Percentiles rank a stretch among this genome's conserved stretches.
Conservation (phyloP, 2,113 vertebrate genomes). For the Brachionichthys hirsutus region DNA sequence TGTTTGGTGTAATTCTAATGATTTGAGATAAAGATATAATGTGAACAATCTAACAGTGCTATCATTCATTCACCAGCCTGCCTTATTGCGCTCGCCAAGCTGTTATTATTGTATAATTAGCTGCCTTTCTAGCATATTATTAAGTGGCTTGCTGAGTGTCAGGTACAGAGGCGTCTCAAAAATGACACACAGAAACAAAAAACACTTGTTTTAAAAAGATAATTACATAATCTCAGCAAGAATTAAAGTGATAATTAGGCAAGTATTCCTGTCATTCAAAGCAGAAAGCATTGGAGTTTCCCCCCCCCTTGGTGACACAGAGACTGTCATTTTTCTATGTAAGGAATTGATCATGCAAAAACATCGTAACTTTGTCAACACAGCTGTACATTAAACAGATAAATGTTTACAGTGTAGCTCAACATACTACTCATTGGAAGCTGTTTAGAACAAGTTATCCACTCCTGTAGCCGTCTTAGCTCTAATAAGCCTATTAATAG, state of each 20-base stretch:
- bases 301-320: conserved; percentile 4
- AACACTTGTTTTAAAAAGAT: conserved; percentile 72
- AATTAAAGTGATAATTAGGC: conserved; percentile 79
- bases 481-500: conserved; percentile 60
- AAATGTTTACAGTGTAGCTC: conserved; percentile 1
- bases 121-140: conserved; percentile 76
- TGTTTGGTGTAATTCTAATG: conserved; percentile 46
- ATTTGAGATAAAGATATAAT: conserved; percentile 45
- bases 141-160: conserved; percentile 77
- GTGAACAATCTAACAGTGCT: conserved; percentile 32
- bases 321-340: conserved; percentile 19
- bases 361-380: conserved; percentile 3
- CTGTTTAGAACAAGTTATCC: conserved; percentile 11
- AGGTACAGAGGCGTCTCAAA: conserved; percentile 73
- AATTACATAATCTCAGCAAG: conserved; percentile 77
- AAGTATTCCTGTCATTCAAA: conserved; percentile 76
- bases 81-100: conserved; percentile 72
- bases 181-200: conserved; percentile 58
- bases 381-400: neutral
- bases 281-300: conserved; percentile 42
- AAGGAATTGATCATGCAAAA: conserved; percentile 10
- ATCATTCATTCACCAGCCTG: conserved; percentile 59
- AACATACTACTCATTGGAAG: neutral
- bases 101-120: conserved; percentile 81
- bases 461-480: conserved; percentile 17